Evolutionary conservation across 1,140 invertebrate genomes (phyloP).

Genomic region (Eciton burchellii): DNA sequence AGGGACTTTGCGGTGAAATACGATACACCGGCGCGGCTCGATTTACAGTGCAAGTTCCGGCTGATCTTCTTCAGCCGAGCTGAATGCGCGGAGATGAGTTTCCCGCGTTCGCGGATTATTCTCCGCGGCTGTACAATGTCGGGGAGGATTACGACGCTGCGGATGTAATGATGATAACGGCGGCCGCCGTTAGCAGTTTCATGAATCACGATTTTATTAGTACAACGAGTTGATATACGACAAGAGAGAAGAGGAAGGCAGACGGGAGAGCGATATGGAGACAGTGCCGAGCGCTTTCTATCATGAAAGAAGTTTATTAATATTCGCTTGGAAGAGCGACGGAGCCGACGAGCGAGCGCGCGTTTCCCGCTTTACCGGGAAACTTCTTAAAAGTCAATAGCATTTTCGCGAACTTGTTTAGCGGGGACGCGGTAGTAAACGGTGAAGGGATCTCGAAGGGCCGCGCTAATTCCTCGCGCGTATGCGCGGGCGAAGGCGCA

Average conservation of each 20-base stretch:
- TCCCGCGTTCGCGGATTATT: not conserved
- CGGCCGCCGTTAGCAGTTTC: constrained; percentile 8
- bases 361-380: constrained; percentile 2
- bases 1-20: constrained; percentile 19
- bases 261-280: not conserved
- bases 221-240: constrained; percentile 25
- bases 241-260: no score
- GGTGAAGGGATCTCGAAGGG: constrained; percentile 14
- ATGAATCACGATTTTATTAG: constrained; percentile 39
- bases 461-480: not conserved
- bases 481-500: no score
- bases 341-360: constrained; percentile 19
- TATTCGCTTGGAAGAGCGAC: constrained; percentile 36
- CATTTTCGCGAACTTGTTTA: constrained; percentile 57
- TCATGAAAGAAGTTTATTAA: constrained; percentile 57
- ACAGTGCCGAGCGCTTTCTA: constrained; percentile 20
- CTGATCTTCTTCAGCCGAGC: constrained; percentile 3
- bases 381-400: constrained; percentile 52
- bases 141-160: not conserved
- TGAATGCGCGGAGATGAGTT: not conserved
- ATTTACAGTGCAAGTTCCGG: not conserved
- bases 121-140: not conserved
- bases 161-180: not conserved
- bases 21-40: not conserved
- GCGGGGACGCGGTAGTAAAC: constrained; percentile 29